These are phyloP conservation scores for Buceros bicornis DNA, from an alignment of 2,797 vertebrate genomes.

Conservation along the genomic window DNA sequence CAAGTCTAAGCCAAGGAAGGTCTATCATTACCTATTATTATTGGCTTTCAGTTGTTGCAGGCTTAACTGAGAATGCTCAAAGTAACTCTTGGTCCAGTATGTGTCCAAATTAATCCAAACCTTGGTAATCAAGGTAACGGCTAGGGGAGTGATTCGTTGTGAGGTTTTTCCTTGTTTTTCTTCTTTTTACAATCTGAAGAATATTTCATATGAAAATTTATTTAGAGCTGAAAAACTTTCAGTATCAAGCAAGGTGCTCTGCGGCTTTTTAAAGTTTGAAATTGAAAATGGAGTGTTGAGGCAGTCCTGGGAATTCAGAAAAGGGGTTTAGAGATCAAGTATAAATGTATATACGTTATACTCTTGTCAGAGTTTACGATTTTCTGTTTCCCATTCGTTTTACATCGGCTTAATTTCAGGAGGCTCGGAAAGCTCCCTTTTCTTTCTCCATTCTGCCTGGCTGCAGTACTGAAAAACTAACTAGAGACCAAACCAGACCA, in stretches of 20 bases:
- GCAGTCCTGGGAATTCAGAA: background rate
- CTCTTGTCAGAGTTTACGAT: background rate
- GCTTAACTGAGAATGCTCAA: conserved; percentile 19
- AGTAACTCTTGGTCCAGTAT: background rate
- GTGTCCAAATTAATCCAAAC: background rate
- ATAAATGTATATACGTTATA: background rate
- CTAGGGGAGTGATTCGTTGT: background rate
- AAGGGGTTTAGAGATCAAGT: background rate
- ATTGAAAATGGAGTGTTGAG: background rate
- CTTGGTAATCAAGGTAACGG: background rate
- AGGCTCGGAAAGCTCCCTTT: background rate
- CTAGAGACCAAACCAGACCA: background rate
- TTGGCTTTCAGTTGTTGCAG: background rate
- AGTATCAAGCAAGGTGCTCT: background rate
- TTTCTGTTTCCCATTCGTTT: background rate
- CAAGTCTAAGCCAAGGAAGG: background rate
- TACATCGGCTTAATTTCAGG: background rate
- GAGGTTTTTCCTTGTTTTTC: too few relatives aligned
- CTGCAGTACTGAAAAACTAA: background rate
- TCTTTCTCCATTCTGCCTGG: background rate
- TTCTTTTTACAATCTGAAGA: background rate
- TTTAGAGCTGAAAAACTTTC: background rate
- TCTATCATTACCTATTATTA: background rate
- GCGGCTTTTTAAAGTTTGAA: background rate
- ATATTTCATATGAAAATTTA: background rate